A percentile compares a stretch with the other conserved stretches of the same genome.
Evolutionary conservation across 2,797 vertebrate genomes (phyloP).

Genomic region (Taenioides sp.): DNA sequence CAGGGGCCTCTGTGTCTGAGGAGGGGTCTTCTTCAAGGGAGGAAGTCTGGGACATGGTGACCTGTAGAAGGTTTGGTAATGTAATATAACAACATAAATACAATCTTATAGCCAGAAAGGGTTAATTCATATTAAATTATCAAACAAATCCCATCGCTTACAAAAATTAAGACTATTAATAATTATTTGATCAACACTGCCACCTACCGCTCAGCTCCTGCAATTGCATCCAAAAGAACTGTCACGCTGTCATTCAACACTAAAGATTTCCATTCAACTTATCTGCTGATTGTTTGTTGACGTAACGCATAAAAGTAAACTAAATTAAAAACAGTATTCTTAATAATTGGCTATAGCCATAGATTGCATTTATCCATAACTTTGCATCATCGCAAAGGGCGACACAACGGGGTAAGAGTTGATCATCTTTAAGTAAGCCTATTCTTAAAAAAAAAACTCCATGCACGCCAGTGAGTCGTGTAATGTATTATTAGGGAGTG

Average conservation of each 20-base stretch:
- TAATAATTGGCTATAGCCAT: background rate
- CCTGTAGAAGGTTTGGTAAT: constrained; percentile 36
- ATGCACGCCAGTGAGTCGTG: background rate
- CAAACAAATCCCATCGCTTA: background rate
- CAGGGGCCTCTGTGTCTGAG: constrained; percentile 21
- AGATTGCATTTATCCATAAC: background rate
- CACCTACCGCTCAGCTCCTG: constrained; percentile 35
- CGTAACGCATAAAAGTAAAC: background rate
- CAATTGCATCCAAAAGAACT: background rate
- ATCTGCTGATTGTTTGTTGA: background rate
- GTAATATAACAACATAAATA: too few relatives aligned
- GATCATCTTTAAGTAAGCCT: background rate
- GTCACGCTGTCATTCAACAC: constrained; percentile 5
- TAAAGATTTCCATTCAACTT: background rate
- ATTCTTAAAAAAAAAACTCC: background rate
- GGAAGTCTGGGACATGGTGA: constrained; percentile 72
- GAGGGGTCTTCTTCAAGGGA: constrained; percentile 38
- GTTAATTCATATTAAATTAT: background rate
- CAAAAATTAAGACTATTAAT: background rate
- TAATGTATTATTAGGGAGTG: background rate
- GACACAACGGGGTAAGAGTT: background rate
- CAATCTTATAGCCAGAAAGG: background rate
- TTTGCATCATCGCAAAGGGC: background rate
- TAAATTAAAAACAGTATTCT: background rate
- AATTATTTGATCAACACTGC: constrained; percentile 9